Conservation (phyloP, 2,888 invertebrate species). For the Chrysolina haemoptera region DNA sequence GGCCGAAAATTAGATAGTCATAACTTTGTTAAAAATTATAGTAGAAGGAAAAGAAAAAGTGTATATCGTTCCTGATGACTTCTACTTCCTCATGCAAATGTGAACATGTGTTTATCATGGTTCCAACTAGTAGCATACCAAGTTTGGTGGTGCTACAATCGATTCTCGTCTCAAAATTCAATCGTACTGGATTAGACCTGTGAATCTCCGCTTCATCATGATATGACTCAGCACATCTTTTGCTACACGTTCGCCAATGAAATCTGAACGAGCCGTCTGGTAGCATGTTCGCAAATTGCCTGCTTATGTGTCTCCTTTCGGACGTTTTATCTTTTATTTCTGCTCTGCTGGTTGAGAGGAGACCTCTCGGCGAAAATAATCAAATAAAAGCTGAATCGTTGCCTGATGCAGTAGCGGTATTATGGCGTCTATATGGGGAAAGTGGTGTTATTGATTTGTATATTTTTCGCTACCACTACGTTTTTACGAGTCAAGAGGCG, state of each 20-base stretch:
- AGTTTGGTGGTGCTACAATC: too few species aligned
- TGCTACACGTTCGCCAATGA: slow-evolving; percentile 6
- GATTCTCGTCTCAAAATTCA: too few species aligned
- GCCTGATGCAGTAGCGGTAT: slow-evolving; percentile 14
- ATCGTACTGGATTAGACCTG: too few species aligned
- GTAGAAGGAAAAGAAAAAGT: too few species aligned
- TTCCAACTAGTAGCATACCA: too few species aligned
- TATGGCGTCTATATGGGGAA: slow-evolving; percentile 15
- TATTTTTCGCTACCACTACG: not conserved
- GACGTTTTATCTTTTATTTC: slow-evolving; percentile 28
- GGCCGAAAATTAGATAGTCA: too few species aligned
- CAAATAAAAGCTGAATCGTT: slow-evolving; percentile 13
- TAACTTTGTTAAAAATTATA: too few species aligned
- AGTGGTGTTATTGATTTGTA: not conserved
- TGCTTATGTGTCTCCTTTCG: slow-evolving; percentile 24
- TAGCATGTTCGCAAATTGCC: slow-evolving; percentile 25
- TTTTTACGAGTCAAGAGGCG: not conserved
- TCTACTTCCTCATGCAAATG: too few species aligned
- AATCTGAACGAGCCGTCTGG: slow-evolving; percentile 19
- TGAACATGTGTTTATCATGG: too few species aligned
- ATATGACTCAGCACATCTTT: slow-evolving; percentile 17
- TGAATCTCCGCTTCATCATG: not conserved
- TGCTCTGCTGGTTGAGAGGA: slow-evolving; percentile 8
- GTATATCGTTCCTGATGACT: too few species aligned
- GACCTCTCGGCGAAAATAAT: slow-evolving; percentile 11